Evolutionary conservation across 1,140 invertebrate genomes (phyloP).

Genomic region (Leucophenga varia): DNA sequence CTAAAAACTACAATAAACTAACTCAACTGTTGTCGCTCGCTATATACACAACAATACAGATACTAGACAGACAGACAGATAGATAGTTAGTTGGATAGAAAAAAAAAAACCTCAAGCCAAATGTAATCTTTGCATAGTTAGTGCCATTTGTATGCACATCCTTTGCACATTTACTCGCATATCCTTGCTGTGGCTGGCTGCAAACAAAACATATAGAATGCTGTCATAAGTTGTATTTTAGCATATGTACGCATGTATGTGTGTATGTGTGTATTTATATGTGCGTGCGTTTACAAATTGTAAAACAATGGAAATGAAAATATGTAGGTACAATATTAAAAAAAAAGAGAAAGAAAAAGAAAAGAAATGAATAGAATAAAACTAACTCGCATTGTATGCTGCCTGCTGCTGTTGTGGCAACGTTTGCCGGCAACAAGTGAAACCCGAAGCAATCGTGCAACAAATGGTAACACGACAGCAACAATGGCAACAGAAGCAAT

Average conservation of each 20-base stretch:
- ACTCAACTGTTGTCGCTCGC: no score
- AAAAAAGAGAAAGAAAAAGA: no score
- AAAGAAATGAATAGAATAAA: slow-evolving; percentile 4
- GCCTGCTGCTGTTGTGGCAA: slow-evolving; percentile 4
- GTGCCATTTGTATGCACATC: not conserved
- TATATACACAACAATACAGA: no score
- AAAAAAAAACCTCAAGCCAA: slow-evolving; percentile 7
- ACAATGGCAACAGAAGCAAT: no score
- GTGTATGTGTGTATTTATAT: no score
- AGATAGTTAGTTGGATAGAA: no score
- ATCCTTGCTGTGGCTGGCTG: no score
- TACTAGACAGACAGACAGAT: no score
- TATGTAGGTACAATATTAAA: slow-evolving; percentile 19
- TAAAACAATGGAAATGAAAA: slow-evolving; percentile 51
- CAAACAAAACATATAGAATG: not conserved
- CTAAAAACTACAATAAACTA: no score
- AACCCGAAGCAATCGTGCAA: no score
- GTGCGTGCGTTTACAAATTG: slow-evolving; percentile 49
- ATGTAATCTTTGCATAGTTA: slow-evolving; percentile 4
- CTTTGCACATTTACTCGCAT: not conserved
- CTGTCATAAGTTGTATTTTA: slow-evolving; percentile 52
- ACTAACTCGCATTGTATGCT: not conserved
- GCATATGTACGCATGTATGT: no score
- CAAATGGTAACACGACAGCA: no score
- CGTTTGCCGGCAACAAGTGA: slow-evolving; percentile 38